Base-by-base conservation (phyloP, 2,113 vertebrate species). In the Bucco capensis region DNA sequence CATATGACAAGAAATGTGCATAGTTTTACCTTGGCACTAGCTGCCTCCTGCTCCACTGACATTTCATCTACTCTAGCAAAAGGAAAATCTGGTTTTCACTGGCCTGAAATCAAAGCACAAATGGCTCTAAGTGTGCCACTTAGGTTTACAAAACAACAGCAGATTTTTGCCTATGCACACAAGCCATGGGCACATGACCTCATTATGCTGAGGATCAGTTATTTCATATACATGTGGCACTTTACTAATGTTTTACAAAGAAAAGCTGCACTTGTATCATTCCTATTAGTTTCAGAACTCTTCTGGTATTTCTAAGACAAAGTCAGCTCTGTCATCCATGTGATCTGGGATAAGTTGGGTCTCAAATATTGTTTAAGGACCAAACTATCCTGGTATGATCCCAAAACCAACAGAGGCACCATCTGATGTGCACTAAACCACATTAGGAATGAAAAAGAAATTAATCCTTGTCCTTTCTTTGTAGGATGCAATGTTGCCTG, bases 21-120 rank as follows among this genome's bases (percentile, higher is more conserved):
- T 72, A 72, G 46, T 46, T 95, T 84, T 80, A 38, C 60, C 53
- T 88, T 91, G 88, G 70, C 84, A 84, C 38, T 83, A 66, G 64
- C 42, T 80, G 19, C 61, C 61, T 83, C 19, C 30, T 1, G 3
- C 70, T 80, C 49, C 58, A 90, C 80, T 80, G 79, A 22, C 31
- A 5, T 89, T 87, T 58, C 73, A 88, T 80, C 51, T 89, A 22
- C 76, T 31, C 31, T 56, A 90, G 57, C 38, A 49, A 75, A 92
- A 86, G 31, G 72, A 72, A 93, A 78, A 70, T 54, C 67, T 89
- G 71, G 8, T 73, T 91, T 93, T 76, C 71, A 40, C 47, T 87
- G 66, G 53, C 62, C 74, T 73, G 74, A 78, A 91, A 67, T 83
- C 66, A 92, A 90, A 94, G 47, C 35, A 30, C 0, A 0, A 27